These are phyloP conservation scores for Dicyrtoma fusca DNA, from an alignment of 2,888 invertebrate species.

Conservation along the genomic window DNA sequence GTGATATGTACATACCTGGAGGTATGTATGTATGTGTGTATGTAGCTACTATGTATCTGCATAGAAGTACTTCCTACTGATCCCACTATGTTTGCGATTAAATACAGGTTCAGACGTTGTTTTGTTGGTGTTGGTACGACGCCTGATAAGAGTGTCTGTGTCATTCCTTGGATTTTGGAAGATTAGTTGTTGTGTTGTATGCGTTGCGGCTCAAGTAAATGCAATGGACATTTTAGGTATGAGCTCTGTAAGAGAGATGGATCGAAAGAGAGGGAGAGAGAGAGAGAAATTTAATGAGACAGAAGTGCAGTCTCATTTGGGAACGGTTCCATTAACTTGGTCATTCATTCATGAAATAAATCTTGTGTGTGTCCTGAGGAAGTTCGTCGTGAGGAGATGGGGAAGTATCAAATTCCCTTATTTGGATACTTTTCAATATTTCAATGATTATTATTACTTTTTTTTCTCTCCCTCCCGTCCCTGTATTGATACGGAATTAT, in stretches of 20 bases:
- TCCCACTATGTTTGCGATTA: not conserved
- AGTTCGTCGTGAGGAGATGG: constrained; percentile 19
- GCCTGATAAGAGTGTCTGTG: too few relatives aligned
- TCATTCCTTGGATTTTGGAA: too few relatives aligned
- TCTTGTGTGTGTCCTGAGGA: constrained; percentile 30
- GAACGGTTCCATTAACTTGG: constrained; percentile 34
- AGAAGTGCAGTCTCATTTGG: constrained; percentile 42
- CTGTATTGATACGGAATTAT: not conserved
- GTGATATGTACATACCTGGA: too few relatives aligned
- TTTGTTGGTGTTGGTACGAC: too few relatives aligned
- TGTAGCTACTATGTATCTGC: not conserved
- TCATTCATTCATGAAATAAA: constrained; percentile 33
- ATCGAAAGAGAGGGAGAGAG: constrained; percentile 5
- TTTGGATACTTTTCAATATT: constrained; percentile 35
- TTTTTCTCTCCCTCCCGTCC: not conserved
- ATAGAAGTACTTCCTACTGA: not conserved
- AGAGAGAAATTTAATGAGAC: constrained; percentile 21
- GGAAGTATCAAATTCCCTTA: constrained; percentile 39
- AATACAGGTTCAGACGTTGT: too few relatives aligned
- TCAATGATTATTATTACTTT: constrained; percentile 30
- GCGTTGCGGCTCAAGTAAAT: not conserved
- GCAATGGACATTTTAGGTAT: not conserved
- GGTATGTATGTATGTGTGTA: not conserved
- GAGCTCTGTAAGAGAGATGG: not conserved
- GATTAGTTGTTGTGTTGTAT: too few relatives aligned